Conservation (phyloP, 2,888 invertebrate genomes). For the Gari tellinella region DNA sequence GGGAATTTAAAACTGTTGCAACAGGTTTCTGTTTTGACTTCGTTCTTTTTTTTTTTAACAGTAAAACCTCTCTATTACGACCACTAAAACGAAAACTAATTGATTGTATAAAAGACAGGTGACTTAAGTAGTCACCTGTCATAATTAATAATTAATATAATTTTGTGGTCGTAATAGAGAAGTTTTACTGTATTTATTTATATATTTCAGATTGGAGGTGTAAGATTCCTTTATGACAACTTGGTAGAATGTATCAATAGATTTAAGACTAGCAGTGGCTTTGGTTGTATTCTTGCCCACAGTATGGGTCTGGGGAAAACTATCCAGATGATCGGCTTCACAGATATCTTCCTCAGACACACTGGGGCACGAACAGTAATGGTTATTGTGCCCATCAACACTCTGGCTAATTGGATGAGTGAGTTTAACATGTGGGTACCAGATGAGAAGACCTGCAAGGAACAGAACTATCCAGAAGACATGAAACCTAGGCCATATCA, state of each 20-base stretch:
- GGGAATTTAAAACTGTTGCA: too few relatives aligned
- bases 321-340: slow-evolving; percentile 95
- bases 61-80: too few relatives aligned
- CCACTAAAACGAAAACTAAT: too few relatives aligned
- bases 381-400: slow-evolving; percentile 99
- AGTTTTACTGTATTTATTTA: background rate
- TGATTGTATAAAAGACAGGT: too few relatives aligned
- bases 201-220: slow-evolving; percentile 92
- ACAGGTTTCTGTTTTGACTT: too few relatives aligned
- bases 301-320: slow-evolving; percentile 99
- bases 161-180: too few relatives aligned
- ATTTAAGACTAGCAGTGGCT: slow-evolving; percentile 93
- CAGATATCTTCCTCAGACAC: slow-evolving; percentile 96
- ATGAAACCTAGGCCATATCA: slow-evolving; percentile 93
- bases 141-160: too few relatives aligned
- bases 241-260: slow-evolving; percentile 96
- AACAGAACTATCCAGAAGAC: slow-evolving; percentile 85
- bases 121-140: too few relatives aligned
- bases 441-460: slow-evolving; percentile 60
- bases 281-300: slow-evolving; percentile 99
- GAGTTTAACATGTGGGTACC: slow-evolving; percentile 99
- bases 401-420: slow-evolving; percentile 98
- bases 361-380: slow-evolving; percentile 95
- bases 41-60: too few relatives aligned
- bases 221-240: slow-evolving; percentile 97